Conservation (phyloP, 2,888 invertebrate species). For the Apamea sordens region DNA sequence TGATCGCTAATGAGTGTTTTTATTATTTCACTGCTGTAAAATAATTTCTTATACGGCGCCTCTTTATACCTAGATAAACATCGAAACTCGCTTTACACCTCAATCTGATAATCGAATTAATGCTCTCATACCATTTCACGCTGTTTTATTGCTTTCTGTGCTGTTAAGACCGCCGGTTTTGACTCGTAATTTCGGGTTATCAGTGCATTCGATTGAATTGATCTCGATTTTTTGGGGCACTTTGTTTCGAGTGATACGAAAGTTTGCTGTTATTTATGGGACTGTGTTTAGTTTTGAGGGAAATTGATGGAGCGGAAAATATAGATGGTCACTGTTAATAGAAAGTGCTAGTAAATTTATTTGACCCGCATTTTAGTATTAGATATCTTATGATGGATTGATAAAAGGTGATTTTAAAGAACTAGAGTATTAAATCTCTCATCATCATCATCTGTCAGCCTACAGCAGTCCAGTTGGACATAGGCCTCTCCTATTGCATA, state of each 20-base stretch:
- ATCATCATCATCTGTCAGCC: no score
- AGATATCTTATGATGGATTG: not conserved
- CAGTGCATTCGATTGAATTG: constrained; percentile 86
- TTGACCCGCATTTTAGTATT: constrained; percentile 1
- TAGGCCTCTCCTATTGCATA: not conserved
- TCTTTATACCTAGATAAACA: constrained; percentile 90
- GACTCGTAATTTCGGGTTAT: constrained; percentile 88
- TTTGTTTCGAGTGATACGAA: constrained; percentile 68
- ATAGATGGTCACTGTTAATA: constrained; percentile 10
- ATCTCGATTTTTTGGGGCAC: constrained; percentile 80
- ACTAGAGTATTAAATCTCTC: not conserved
- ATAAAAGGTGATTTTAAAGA: not conserved
- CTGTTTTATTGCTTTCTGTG: constrained; percentile 89
- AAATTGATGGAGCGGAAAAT: constrained; percentile 35
- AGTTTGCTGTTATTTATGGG: constrained; percentile 70
- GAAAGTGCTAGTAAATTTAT: not conserved
- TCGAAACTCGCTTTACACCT: constrained; percentile 90
- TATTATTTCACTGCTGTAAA: constrained; percentile 90
- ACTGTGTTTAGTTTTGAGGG: constrained; percentile 50
- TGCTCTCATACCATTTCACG: constrained; percentile 89
- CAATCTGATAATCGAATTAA: constrained; percentile 90
- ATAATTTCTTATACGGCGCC: constrained; percentile 89
- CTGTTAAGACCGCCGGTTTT: constrained; percentile 84
- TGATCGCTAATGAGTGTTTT: constrained; percentile 90
- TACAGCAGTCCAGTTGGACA: not conserved